Evolutionary conservation across 2,797 vertebrate species (phyloP).

Genomic region (Aratinga solstitialis): DNA sequence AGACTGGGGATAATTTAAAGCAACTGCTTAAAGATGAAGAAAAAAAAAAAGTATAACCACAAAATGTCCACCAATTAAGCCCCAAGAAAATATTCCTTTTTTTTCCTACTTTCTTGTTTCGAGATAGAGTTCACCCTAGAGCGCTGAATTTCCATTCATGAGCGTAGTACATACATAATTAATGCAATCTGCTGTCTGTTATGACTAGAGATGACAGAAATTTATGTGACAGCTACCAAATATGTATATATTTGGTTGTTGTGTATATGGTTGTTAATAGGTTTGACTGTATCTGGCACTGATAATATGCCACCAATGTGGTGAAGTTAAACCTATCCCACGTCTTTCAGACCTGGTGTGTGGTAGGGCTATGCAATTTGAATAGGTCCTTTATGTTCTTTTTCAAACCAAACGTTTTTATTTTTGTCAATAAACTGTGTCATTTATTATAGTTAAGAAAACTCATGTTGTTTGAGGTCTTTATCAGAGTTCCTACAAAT

Average conservation of each 20-base stretch:
- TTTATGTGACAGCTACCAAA: conserved; percentile 50
- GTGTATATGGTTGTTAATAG: conserved; percentile 29
- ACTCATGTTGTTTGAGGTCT: conserved; percentile 84
- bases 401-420: conserved; percentile 80
- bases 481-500: conserved; percentile 95
- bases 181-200: conserved; percentile 55
- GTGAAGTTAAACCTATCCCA: conserved; percentile 52
- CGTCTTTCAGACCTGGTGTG: conserved; percentile 52
- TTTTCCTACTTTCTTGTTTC: background rate
- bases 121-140: conserved; percentile 10
- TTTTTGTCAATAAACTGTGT: conserved; percentile 86
- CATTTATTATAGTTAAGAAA: conserved; percentile 83
- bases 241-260: conserved; percentile 34
- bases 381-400: conserved; percentile 78
- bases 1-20: conserved; percentile 29
- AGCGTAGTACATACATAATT: conserved; percentile 60
- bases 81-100: conserved; percentile 4
- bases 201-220: conserved; percentile 24
- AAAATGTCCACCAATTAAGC: conserved; percentile 46
- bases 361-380: conserved; percentile 73
- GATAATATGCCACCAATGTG: conserved; percentile 52
- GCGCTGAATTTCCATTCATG: conserved; percentile 32
- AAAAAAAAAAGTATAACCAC: conserved; percentile 9
- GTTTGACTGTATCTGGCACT: conserved; percentile 10
- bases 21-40: conserved; percentile 19